phyloP scores from a whole-genome alignment of 2,888 invertebrate species.

The Ptilodon capucinus region DNA sequence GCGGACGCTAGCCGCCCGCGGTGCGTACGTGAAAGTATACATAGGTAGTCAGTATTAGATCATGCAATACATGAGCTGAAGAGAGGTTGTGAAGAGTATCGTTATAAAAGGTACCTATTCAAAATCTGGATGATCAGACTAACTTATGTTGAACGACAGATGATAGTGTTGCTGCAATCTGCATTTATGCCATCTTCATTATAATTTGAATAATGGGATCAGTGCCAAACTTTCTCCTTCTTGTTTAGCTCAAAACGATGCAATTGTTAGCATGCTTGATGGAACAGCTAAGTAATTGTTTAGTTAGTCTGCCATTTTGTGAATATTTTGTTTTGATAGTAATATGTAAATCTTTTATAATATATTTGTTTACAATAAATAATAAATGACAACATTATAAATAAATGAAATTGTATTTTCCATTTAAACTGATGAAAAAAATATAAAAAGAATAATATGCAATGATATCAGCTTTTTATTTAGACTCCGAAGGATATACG shows the following conservation, averaged over 20 bases:
- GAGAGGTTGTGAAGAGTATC: slow-evolving; percentile 79
- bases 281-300: slow-evolving; percentile 80
- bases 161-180: slow-evolving; percentile 76
- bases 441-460: slow-evolving; percentile 83
- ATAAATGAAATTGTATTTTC: slow-evolving; percentile 83
- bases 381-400: slow-evolving; percentile 83
- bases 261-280: slow-evolving; percentile 81
- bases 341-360: slow-evolving; percentile 84
- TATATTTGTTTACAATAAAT: slow-evolving; percentile 83
- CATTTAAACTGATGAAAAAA: slow-evolving; percentile 83
- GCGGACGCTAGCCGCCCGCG: slow-evolving; percentile 32
- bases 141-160: slow-evolving; percentile 67
- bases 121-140: slow-evolving; percentile 78
- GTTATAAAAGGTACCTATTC: slow-evolving; percentile 82
- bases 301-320: slow-evolving; percentile 83
- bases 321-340: slow-evolving; percentile 83
- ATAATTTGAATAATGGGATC: slow-evolving; percentile 78
- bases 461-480: slow-evolving; percentile 77
- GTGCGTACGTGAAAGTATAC: slow-evolving; percentile 32
- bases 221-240: slow-evolving; percentile 82
- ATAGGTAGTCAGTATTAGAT: slow-evolving; percentile 70
- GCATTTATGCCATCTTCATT: slow-evolving; percentile 79
- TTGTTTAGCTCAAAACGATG: slow-evolving; percentile 82
- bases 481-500: slow-evolving; percentile 9
- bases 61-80: slow-evolving; percentile 71